Evolutionary conservation across 2,888 invertebrate species (phyloP), one percentile per base, ranked within the genome.

Genomic region (Phymatocera aterrima): DNA sequence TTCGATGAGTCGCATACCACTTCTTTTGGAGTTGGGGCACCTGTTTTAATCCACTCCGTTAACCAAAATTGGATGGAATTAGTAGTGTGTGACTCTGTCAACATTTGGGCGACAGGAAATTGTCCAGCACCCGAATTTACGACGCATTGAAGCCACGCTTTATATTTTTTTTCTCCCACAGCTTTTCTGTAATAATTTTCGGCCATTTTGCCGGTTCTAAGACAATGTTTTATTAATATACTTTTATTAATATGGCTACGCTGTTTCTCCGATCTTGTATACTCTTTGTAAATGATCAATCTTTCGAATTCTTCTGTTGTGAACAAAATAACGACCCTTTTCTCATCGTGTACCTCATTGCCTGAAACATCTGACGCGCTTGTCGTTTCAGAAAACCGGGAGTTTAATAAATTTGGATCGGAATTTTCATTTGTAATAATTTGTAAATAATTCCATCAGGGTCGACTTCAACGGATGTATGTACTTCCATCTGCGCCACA

Each of bases 41-140:
- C 74, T 3, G 51, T 31, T 24, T 28, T 46, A 31, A 21, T 46
- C 48, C 48, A 74, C 18, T 74, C 74, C 28, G 54, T 24, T 12
- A 74, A n/a, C 74, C 74, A 74, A 28, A 54, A 74, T 28, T 54
- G 31, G 5, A 74, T 74, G 18, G 48, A 54, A 37, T 74, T 74
- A 3, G 74, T 54, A 2, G 74, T 54, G 8, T 74, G 74, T 18
- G 51, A 54, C 28, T 46, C 51, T 15, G 74, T 54, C 48, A 74
- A 28, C 74, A 74, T 74, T 18, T 74, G 74, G 2, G 51, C 54
- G 31, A 74, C 74, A 12, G 74, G 74, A 51, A 74, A 74, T 48
- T 74, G 74, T 8, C 74, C 74, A 28, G 74, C 15, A 31, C 28
- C 37, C 18, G 54, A 31, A 51, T 74, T 74, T 2, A 54, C 34